Base-by-base conservation (phyloP, 2,113 vertebrate species). In the Rhagologus leucostigma region DNA sequence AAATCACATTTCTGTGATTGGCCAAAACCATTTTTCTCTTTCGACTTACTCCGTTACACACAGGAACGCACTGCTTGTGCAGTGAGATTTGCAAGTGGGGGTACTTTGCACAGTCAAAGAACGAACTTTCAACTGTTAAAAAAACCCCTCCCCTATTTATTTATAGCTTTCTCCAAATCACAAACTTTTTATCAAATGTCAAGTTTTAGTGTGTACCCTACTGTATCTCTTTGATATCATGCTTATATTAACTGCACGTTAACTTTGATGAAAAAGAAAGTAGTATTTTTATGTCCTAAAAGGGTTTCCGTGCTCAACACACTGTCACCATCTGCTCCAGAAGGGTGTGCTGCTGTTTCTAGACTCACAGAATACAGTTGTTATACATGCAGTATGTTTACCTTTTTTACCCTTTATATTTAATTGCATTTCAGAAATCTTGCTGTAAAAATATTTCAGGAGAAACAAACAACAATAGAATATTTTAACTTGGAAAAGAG, bases 71-170 rank as follows among this genome's bases (percentile, higher is more conserved):
- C 11, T 73, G n/a, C 47, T 49, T 65, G 60, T 74, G 77, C 65
- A 91, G 63, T 33, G 62, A 46, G 57, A 80, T 55, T 70, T 93
- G n/a, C 74, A 83, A 47, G 37, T 52, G 27, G 50, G 87, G 42
- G 16, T 87, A 81, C 90, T 95, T 91, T 76, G 59, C 65, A 27
- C 27, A 84, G 71, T n/a, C 82, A 77, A 93, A 97, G 76, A 75
- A 88, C 42, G 44, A 93, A 76, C 33, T 65, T 91, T 55, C 60
- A 83, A 35, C 41, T 57, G 11, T 42, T 87, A 37, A 17, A 79
- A 67, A 68, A 52, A 37, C 11, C 4, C 9, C 10, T 64, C 17
- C 15, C 50, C 42, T 92, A 63, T 84, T 96, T 92, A 95, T 97
- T 97, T 89, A 76, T 80, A 85, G 41, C 50, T 95, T 55, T 49